Evolutionary conservation across 2,797 vertebrate genomes (phyloP), one percentile per base, ranked within the genome.

Genomic region (Silurus aristotelis): DNA sequence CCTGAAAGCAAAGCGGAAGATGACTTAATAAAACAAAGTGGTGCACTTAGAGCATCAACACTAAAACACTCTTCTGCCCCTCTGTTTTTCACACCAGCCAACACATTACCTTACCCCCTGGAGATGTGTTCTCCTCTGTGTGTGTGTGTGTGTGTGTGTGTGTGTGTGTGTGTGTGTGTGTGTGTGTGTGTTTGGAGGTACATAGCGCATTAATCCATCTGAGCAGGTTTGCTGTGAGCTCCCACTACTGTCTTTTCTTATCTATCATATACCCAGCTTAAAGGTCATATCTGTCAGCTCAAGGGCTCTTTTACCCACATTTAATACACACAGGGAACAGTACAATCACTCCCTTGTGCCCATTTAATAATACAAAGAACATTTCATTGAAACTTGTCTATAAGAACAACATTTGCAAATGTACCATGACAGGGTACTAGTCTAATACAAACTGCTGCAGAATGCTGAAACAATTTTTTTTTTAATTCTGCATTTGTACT

Each of bases 281-380:
- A 87, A 87, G 85, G 87, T 90, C 87, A 89, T 25, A 8, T 64
- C 82, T 90, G 80, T 88, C 84, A 82, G 85, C 78, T 84, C 72
- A 85, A 78, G 83, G 83, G 87, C 67, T 64, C 56, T 46, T 87
- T 85, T 85, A 87, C 85, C 79, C 72, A 6, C 31, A 48, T 88
- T 85, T 68, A 83, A 25, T 72, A 86, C 55, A 81, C 82, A 80
- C 82, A 72, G 77, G 75, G 61, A 80, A 76, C 31, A 61, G 61
- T 14, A 38, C 60, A 76, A 56, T 19, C 66, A 6, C 58, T 84
- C n/a, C n/a, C 13, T 58, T 8, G 48, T 70, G 60, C 55, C 13
- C 7, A 12, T 82, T 77, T 84, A 56, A 38, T 68, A 77, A 67
- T 55, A 63, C 31, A 43, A 78, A 56, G 13, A 61, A 52, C 20